These are phyloP conservation scores for Melopsittacus undulatus DNA, from an alignment of 2,797 vertebrate genomes.

Conservation along the genomic window DNA sequence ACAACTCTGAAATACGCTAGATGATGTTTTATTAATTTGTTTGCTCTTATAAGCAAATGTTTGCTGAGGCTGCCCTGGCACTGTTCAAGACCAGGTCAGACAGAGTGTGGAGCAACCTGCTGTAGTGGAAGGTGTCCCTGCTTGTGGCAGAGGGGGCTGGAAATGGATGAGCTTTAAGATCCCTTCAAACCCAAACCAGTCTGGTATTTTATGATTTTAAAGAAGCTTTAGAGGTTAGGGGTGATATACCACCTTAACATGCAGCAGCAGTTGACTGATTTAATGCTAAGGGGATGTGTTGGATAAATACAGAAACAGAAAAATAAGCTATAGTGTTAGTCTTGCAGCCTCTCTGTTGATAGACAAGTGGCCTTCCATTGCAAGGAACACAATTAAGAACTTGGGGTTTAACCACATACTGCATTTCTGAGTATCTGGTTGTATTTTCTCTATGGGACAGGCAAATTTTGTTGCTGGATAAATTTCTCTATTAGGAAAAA, in stretches of 20 bases:
- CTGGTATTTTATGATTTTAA: background rate
- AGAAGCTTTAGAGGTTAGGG: background rate
- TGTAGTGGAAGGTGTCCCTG: background rate
- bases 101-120: background rate
- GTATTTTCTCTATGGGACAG: background rate
- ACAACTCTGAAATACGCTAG: background rate
- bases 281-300: background rate
- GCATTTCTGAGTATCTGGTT: background rate
- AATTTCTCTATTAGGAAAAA: background rate
- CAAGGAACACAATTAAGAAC: background rate
- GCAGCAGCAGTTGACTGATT: background rate
- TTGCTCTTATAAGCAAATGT: background rate
- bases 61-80: background rate
- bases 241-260: background rate
- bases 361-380: background rate
- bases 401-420: background rate
- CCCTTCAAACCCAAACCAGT: background rate
- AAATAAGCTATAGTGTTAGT: background rate
- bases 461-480: background rate
- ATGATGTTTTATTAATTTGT: background rate
- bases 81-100: background rate
- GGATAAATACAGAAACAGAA: background rate
- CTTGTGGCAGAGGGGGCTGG: background rate
- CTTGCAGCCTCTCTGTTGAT: background rate
- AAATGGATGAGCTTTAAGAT: background rate